Evolutionary conservation across 2,888 invertebrate genomes (phyloP).

Genomic region (Cataglyphis cursor): DNA sequence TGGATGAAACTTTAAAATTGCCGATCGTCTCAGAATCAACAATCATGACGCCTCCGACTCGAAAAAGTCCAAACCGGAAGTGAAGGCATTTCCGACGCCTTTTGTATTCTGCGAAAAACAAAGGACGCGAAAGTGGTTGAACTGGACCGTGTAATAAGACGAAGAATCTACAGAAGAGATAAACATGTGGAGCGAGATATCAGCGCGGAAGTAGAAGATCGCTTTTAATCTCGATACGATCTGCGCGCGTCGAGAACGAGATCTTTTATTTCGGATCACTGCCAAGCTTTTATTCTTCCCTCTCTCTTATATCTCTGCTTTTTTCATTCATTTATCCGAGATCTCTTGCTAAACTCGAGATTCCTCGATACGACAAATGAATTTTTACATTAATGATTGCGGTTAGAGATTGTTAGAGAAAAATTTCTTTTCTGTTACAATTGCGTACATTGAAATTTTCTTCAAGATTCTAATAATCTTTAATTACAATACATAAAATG

Average conservation of each 20-base stretch:
- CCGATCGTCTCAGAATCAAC: neutral
- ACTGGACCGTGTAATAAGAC: conserved; percentile 29
- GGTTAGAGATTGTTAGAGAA: neutral
- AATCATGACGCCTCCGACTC: neutral
- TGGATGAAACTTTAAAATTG: neutral
- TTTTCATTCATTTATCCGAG: neutral
- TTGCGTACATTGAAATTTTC: neutral
- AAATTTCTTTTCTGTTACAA: neutral
- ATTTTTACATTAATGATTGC: neutral
- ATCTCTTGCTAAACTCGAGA: neutral
- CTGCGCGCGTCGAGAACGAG: neutral
- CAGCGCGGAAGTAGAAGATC: neutral
- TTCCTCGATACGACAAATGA: neutral
- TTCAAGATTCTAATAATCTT: neutral
- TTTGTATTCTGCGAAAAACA: conserved; percentile 13
- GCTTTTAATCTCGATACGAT: conserved; percentile 2
- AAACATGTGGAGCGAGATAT: neutral
- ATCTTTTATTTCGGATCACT: neutral
- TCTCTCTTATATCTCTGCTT: neutral
- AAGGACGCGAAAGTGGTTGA: conserved; percentile 40
- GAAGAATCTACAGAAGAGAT: neutral
- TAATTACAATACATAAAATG: neutral
- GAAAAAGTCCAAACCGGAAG: neutral
- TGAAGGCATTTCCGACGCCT: neutral
- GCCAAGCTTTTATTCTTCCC: neutral